A percentile compares a stretch with the other conserved stretches of the same genome.
phyloP scores from a whole-genome alignment of 2,113 vertebrate species.

The Scophthalmus maximus region DNA sequence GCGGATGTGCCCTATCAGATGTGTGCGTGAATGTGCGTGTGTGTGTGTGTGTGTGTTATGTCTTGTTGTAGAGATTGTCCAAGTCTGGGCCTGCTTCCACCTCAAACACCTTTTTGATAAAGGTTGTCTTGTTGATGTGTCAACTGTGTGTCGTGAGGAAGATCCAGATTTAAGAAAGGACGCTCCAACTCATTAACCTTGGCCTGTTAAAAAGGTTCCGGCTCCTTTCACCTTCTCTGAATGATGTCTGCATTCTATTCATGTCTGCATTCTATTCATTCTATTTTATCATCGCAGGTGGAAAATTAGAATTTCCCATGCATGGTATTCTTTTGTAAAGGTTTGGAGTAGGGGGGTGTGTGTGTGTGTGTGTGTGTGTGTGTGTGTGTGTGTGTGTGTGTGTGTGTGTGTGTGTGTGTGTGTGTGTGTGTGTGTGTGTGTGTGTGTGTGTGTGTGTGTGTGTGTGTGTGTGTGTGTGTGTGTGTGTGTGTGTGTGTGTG shows the following conservation, averaged over 20 bases:
- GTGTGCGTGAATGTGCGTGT: slow-evolving; percentile 10
- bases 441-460: background rate
- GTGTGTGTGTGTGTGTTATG: slow-evolving; percentile 6
- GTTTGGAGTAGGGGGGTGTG: no score
- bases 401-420: background rate
- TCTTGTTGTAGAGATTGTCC: slow-evolving; percentile 13
- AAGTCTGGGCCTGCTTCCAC: slow-evolving; percentile 19
- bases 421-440: slow-evolving; percentile 1
- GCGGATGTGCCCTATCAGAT: slow-evolving; percentile 65
- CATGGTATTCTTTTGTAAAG: no score
- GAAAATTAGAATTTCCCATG: no score
- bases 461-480: background rate
- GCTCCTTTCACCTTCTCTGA: slow-evolving; percentile 31
- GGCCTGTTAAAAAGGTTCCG: background rate
- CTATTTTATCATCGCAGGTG: no score
- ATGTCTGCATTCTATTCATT: no score
- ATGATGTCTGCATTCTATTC: no score
- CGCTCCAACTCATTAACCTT: background rate
- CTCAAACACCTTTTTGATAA: slow-evolving; percentile 38
- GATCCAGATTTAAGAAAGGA: background rate
- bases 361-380: background rate
- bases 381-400: slow-evolving; percentile 1
- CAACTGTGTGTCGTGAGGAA: background rate
- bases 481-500: background rate
- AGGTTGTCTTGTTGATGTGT: slow-evolving; percentile 31